Evolutionary conservation across 1,140 invertebrate genomes (phyloP), one percentile per base, ranked within the genome.

Genomic region (Drosophila kikkawai): DNA sequence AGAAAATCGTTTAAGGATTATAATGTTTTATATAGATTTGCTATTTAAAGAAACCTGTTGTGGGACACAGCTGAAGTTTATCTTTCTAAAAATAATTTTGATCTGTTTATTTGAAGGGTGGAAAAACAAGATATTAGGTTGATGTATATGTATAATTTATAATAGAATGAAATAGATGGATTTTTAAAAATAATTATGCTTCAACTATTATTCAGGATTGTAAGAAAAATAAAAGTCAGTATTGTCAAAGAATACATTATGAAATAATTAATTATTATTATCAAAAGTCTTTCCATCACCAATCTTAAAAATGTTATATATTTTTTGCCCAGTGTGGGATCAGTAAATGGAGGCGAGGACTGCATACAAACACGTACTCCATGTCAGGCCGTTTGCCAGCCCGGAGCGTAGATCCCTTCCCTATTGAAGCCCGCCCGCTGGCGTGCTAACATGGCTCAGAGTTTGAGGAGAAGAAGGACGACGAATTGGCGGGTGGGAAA

Each of bases 341-440:
- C 51, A 73, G 69, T 41, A 58, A 73, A 44, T 50, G 44, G 75
- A 64, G 60, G 47, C 50, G 50, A 63, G 64, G 59, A 67, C 73
- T 81, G 57, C 84, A 87, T 64, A 83, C 76, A 78, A 73, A 80
- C 80, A 87, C 84, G 74, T 83, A 79, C 84, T 80, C 53, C 71
- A 77, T 87, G 84, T 87, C 71, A 80, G 75, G 79, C 70, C 76
- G 67, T 75, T 84, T 75, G 65, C 68, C 77, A 55, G 61, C 45
- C 65, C 26, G 36, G 44, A 42, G 50, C 58, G 36, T 29, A 19
- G 69, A 71, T 78, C 56, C 48, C 29, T 1, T 37, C 36, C 58
- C 37, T 26, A 37, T 34, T 19, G 37, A 26, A 6, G 12, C 26
- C 60, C 60, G 29, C 44, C 41, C 59, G 42, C 42, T 60, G 36